These are phyloP conservation scores for Phytoseiulus persimilis DNA, from an alignment of 2,888 invertebrate species.

Conservation along the genomic window DNA sequence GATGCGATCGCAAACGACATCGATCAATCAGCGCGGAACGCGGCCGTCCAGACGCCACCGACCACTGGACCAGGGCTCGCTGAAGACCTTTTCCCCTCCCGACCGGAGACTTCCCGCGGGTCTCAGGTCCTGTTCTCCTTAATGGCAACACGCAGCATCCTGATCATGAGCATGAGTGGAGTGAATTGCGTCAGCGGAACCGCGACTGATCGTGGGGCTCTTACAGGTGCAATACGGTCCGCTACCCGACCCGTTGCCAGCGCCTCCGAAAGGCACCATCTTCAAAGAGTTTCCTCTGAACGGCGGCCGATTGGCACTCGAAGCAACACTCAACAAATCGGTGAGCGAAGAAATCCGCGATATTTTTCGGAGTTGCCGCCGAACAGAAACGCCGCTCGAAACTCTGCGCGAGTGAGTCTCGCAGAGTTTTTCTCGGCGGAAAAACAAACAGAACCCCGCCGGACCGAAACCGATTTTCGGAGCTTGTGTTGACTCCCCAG, in stretches of 20 bases:
- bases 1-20: background rate
- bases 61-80: background rate
- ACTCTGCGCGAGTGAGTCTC: no score
- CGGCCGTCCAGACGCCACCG: background rate
- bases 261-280: slow-evolving; percentile 14
- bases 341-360: slow-evolving; percentile 18
- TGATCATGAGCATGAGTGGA: no score
- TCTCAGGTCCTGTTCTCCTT: no score
- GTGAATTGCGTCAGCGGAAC: no score
- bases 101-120: no score
- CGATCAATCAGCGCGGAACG: background rate
- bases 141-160: background rate
- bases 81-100: background rate
- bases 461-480: no score
- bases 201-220: background rate
- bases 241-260: background rate
- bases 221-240: slow-evolving; percentile 10
- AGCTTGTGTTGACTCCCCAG: no score
- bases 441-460: no score
- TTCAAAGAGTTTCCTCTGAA: slow-evolving; percentile 40
- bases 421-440: no score
- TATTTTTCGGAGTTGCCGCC: background rate
- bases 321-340: slow-evolving; percentile 40
- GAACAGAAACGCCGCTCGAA: no score
- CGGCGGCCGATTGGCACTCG: slow-evolving; percentile 38